Evolutionary conservation across 2,888 invertebrate genomes (phyloP).

Genomic region (Sphaerophoria rueppellii): DNA sequence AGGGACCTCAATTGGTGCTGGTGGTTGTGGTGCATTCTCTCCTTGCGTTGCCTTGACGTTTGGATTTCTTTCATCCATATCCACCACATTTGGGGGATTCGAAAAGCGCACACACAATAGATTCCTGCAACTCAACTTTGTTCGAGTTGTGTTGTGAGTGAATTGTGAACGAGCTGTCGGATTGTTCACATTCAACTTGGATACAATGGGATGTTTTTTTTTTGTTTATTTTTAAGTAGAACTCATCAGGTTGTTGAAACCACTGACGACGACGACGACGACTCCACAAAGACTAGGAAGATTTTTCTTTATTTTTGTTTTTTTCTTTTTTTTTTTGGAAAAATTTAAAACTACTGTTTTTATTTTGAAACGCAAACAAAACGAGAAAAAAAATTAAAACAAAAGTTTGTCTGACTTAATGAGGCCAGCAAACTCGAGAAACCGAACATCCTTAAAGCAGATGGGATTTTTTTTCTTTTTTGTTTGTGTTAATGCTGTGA

Average conservation of each 20-base stretch:
- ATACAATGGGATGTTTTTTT: conserved; percentile 51
- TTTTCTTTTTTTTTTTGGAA: conserved; percentile 19
- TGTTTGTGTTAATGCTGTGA: background rate
- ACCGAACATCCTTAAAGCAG: conserved; percentile 1
- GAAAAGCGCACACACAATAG: conserved; percentile 20
- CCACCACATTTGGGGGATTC: background rate
- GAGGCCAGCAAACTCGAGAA: conserved; percentile 42
- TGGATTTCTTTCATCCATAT: too few relatives aligned
- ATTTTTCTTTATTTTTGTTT: conserved; percentile 25
- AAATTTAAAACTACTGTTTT: background rate
- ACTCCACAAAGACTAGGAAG: background rate
- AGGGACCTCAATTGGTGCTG: conserved; percentile 8
- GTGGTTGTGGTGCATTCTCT: conserved; percentile 44
- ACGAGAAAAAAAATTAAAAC: background rate
- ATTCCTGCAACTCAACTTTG: conserved; percentile 16
- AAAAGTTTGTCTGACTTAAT: conserved; percentile 45
- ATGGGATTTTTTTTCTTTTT: background rate
- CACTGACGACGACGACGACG: background rate
- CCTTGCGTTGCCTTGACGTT: too few relatives aligned
- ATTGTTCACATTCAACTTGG: conserved; percentile 45
- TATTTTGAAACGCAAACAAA: background rate
- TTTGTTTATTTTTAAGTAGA: conserved; percentile 39
- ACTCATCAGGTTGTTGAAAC: conserved; percentile 70
- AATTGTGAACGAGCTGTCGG: conserved; percentile 42
- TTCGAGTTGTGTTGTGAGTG: conserved; percentile 3